Percentiles rank a stretch among this genome's conserved stretches.
phyloP scores from a whole-genome alignment of 1,140 invertebrate genomes.

The Vanessa atalanta region DNA sequence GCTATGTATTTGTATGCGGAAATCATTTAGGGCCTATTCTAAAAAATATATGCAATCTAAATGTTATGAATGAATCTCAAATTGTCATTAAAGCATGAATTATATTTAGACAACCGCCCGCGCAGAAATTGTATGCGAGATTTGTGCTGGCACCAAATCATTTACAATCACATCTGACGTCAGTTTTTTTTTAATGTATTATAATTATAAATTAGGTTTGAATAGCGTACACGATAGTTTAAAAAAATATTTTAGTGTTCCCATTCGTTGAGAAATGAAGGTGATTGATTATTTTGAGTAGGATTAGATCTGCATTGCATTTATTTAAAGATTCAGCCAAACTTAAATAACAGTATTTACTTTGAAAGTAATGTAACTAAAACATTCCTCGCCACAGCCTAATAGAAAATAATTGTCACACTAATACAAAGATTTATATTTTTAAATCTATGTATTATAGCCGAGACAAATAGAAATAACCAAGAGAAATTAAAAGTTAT shows the following conservation, averaged over 20 bases:
- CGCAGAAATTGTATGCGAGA: constrained; percentile 37
- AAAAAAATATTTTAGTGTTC: background rate
- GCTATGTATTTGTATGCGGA: constrained; percentile 1
- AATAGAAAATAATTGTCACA: background rate
- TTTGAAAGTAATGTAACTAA: background rate
- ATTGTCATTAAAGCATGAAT: constrained; percentile 42
- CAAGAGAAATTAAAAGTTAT: background rate
- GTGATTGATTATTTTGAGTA: constrained; percentile 17
- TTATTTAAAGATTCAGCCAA: constrained; percentile 24
- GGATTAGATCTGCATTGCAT: constrained; percentile 14
- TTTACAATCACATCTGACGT: constrained; percentile 22
- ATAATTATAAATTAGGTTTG: background rate
- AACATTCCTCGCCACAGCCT: background rate
- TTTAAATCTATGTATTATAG: background rate
- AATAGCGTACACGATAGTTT: background rate
- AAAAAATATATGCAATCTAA: constrained; percentile 9
- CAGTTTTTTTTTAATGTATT: constrained; percentile 14
- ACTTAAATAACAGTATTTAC: constrained; percentile 20
- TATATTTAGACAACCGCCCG: constrained; percentile 49
- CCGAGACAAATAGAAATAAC: background rate
- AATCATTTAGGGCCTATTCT: constrained; percentile 2
- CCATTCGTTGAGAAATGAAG: background rate
- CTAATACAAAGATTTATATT: background rate
- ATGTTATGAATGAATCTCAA: constrained; percentile 42
- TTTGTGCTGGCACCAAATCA: constrained; percentile 45